Evolutionary conservation across 2,888 invertebrate species (phyloP).

Genomic region (Sisyra terminalis): DNA sequence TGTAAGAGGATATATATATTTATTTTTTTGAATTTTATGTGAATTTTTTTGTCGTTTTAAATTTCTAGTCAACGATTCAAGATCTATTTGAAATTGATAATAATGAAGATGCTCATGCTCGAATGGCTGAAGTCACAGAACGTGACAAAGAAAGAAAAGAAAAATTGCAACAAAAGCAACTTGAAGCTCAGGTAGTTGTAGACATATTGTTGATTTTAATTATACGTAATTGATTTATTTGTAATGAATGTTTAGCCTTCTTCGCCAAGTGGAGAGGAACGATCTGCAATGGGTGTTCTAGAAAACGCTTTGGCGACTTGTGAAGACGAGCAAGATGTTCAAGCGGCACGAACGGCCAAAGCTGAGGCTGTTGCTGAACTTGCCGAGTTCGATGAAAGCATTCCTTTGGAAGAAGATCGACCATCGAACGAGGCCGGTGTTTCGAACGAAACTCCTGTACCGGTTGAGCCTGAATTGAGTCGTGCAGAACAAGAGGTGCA

Average conservation of each 20-base stretch:
- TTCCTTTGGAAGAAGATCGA: slow-evolving; percentile 61
- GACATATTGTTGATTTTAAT: background rate
- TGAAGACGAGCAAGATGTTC: slow-evolving; percentile 90
- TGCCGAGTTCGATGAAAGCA: slow-evolving; percentile 90
- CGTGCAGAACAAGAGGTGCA: slow-evolving; percentile 58
- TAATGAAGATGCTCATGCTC: slow-evolving; percentile 36
- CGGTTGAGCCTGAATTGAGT: slow-evolving; percentile 38
- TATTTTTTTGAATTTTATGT: background rate
- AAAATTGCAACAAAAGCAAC: slow-evolving; percentile 22
- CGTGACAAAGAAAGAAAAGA: slow-evolving; percentile 28
- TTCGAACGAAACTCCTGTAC: slow-evolving; percentile 25
- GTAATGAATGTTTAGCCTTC: background rate
- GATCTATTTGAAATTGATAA: slow-evolving; percentile 75
- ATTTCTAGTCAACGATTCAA: slow-evolving; percentile 70
- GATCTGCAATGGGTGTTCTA: slow-evolving; percentile 43
- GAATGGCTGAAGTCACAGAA: slow-evolving; percentile 40
- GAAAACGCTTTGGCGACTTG: slow-evolving; percentile 78
- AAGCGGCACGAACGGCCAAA: slow-evolving; percentile 75
- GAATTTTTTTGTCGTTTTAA: slow-evolving; percentile 9
- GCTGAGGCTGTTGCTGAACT: slow-evolving; percentile 81
- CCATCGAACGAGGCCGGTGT: background rate
- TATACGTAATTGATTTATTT: too few relatives aligned
- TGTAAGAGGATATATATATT: slow-evolving; percentile 48
- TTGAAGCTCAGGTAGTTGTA: slow-evolving; percentile 11
- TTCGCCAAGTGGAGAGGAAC: slow-evolving; percentile 29